These are phyloP conservation scores for Morone saxatilis DNA, from an alignment of 2,113 vertebrate genomes.

Conservation along the genomic window DNA sequence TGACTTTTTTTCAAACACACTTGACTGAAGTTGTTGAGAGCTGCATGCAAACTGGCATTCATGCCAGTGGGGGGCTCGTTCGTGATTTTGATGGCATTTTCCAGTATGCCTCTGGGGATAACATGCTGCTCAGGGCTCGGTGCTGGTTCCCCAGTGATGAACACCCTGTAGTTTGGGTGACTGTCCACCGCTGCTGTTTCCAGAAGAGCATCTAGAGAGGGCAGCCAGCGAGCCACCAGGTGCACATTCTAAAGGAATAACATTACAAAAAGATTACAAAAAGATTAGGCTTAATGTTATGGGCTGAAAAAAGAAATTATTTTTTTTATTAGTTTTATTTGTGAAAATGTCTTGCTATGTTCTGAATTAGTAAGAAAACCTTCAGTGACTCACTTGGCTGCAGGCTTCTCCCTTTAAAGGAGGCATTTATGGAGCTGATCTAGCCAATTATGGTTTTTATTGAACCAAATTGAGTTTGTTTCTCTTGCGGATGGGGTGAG, in stretches of 20 bases:
- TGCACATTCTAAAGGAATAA: slow-evolving; percentile 83
- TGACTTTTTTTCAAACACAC: slow-evolving; percentile 62
- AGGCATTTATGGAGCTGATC: slow-evolving; percentile 67
- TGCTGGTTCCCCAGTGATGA: slow-evolving; percentile 87
- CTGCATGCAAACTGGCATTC: slow-evolving; percentile 85
- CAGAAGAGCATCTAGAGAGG: slow-evolving; percentile 84
- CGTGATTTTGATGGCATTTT: slow-evolving; percentile 89
- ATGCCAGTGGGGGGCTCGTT: slow-evolving; percentile 86
- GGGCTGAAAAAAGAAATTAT: not conserved
- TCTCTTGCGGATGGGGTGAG: slow-evolving; percentile 55
- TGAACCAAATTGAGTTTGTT: slow-evolving; percentile 81
- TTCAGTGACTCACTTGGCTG: slow-evolving; percentile 30
- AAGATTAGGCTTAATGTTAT: not conserved
- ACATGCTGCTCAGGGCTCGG: slow-evolving; percentile 80
- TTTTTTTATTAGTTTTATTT: not conserved
- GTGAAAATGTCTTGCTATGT: not conserved
- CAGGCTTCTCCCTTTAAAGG: slow-evolving; percentile 39
- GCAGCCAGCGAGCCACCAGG: slow-evolving; percentile 86
- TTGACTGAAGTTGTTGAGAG: slow-evolving; percentile 87
- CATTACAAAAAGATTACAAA: not conserved
- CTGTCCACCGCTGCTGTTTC: slow-evolving; percentile 76
- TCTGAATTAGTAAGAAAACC: slow-evolving; percentile 20
- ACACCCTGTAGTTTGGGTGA: slow-evolving; percentile 85
- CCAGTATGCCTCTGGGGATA: slow-evolving; percentile 86
- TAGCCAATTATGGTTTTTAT: slow-evolving; percentile 78